These are phyloP conservation scores for Drosophila prolongata DNA, from an alignment of 2,888 invertebrate species.

Conservation along the genomic window DNA sequence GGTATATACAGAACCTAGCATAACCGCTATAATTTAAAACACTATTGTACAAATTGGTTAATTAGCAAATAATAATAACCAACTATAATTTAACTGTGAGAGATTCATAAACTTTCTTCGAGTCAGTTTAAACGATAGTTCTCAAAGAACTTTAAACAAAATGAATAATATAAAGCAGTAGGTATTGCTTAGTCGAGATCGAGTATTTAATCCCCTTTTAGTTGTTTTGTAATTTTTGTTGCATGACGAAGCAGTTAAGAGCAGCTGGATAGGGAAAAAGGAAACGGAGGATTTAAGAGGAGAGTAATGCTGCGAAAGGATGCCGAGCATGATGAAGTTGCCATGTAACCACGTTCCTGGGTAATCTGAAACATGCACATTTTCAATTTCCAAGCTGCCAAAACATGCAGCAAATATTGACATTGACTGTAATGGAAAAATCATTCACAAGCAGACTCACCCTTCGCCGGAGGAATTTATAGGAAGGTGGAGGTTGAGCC, in stretches of 20 bases:
- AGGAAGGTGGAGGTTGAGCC: background rate
- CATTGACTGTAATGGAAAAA: constrained; percentile 76
- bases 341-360: constrained; percentile 23
- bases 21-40: too few species aligned
- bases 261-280: background rate
- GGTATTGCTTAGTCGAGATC: constrained; percentile 2
- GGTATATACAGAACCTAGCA: background rate
- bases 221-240: constrained; percentile 5
- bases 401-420: constrained; percentile 76
- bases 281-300: background rate
- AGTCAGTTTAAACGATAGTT: too few species aligned
- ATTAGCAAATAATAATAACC: too few species aligned
- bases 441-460: constrained; percentile 31
- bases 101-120: too few species aligned
- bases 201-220: background rate
- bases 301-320: background rate
- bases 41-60: too few species aligned
- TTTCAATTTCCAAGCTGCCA: constrained; percentile 78
- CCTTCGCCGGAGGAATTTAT: background rate
- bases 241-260: constrained; percentile 23
- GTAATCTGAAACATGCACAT: constrained; percentile 65
- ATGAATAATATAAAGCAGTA: background rate
- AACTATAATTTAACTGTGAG: too few species aligned
- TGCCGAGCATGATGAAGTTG: constrained; percentile 25
- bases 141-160: too few species aligned